Conservation (phyloP, 2,113 vertebrate genomes). For the Fukomys damarensis region DNA sequence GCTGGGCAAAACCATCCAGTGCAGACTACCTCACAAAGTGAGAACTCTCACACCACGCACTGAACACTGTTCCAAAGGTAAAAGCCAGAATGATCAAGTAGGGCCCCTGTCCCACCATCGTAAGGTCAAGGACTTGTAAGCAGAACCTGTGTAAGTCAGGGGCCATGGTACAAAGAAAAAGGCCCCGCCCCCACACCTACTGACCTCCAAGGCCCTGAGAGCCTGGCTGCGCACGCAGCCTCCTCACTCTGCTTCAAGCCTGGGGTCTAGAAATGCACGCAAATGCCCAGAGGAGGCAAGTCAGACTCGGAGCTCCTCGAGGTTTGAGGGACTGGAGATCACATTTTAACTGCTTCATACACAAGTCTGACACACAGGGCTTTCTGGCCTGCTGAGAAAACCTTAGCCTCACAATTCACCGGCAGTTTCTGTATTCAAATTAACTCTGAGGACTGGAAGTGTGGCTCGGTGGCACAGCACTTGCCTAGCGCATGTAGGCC, state of each 20-base stretch:
- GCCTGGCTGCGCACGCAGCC: background rate
- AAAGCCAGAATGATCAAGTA: background rate
- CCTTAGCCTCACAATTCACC: background rate
- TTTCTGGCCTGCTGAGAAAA: background rate
- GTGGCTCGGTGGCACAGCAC: background rate
- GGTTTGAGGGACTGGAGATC: background rate
- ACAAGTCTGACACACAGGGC: background rate
- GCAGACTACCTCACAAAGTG: background rate
- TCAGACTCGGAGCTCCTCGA: fast-evolving
- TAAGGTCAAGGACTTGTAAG: background rate
- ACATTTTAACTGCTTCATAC: background rate
- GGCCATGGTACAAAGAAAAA: background rate
- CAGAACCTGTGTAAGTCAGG: background rate
- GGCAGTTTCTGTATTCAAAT: background rate
- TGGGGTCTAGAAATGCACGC: too few relatives aligned
- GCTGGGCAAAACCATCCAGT: background rate
- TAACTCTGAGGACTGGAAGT: background rate
- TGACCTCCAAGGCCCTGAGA: background rate
- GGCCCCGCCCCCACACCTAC: fast-evolving
- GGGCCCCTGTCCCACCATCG: background rate
- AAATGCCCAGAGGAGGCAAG: background rate
- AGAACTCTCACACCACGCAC: background rate
- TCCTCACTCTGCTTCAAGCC: background rate
- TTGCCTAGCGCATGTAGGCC: background rate
- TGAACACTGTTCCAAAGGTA: background rate